A percentile compares a stretch with the other conserved stretches of the same genome.
These are phyloP conservation scores for Notarius quadriscutis DNA, from an alignment of 2,113 vertebrate genomes.

Conservation along the genomic window DNA sequence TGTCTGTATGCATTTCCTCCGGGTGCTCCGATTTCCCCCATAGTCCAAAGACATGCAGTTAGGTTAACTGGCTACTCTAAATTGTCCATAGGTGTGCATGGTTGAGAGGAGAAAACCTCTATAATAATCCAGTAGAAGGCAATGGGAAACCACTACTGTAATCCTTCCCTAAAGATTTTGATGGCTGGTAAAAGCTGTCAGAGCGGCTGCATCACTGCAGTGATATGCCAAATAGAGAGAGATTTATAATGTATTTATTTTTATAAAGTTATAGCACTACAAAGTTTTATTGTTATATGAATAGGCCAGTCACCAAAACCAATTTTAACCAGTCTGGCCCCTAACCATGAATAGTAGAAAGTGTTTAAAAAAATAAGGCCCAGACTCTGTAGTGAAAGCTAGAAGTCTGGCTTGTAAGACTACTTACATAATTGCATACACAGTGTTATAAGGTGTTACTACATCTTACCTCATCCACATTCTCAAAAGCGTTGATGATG, in stretches of 20 bases:
- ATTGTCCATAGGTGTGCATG: too few relatives aligned
- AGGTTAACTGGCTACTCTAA: too few relatives aligned
- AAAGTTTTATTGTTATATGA: neutral
- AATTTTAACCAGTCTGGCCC: neutral
- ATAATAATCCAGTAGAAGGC: too few relatives aligned
- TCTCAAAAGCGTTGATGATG: constrained; percentile 98
- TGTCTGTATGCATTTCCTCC: too few relatives aligned
- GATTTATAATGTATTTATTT: neutral
- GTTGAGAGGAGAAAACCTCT: too few relatives aligned
- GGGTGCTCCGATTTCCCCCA: too few relatives aligned
- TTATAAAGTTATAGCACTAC: neutral
- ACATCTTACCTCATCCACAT: constrained; percentile 89
- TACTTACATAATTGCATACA: neutral
- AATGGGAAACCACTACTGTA: too few relatives aligned
- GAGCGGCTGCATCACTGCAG: too few relatives aligned
- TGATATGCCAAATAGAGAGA: too few relatives aligned
- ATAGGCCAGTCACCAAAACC: neutral
- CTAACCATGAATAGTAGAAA: neutral
- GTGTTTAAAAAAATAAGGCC: neutral
- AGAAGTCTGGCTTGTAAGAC: neutral
- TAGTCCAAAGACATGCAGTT: too few relatives aligned
- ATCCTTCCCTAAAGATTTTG: too few relatives aligned
- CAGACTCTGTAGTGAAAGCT: neutral
- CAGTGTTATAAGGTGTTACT: neutral
- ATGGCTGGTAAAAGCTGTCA: too few relatives aligned